Evolutionary conservation across 2,113 vertebrate species (phyloP).

Genomic region (Andinoacara biseriatus): DNA sequence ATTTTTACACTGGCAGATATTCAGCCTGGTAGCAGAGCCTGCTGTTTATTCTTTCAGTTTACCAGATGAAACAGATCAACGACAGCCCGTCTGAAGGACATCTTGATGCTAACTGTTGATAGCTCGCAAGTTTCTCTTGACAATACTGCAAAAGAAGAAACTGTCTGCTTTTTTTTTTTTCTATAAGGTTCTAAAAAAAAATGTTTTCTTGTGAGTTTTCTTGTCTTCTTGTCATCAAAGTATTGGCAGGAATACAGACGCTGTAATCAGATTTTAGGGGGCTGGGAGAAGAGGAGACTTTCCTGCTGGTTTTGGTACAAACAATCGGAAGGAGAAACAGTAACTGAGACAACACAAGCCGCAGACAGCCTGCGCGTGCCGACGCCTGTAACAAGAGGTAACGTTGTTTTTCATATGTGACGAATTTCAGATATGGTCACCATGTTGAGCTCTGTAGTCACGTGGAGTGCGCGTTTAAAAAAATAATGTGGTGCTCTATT

Average conservation of each 20-base stretch:
- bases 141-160: background rate
- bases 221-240: conserved; percentile 32
- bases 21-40: background rate
- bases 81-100: conserved; percentile 4
- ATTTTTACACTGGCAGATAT: background rate
- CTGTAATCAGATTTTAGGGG: conserved; percentile 70
- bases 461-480: background rate
- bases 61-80: background rate
- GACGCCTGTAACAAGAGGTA: background rate
- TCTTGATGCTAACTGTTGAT: background rate
- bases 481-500: background rate
- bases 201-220: conserved; percentile 41
- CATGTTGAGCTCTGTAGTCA: background rate
- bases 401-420: background rate
- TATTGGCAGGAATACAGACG: conserved; percentile 51
- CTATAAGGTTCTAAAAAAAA: conserved; percentile 32
- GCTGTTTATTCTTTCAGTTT: background rate
- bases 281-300: conserved; percentile 51
- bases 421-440: background rate
- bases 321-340: conserved; percentile 43
- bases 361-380: background rate
- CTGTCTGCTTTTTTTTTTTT: background rate
- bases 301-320: conserved; percentile 59
- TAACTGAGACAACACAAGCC: background rate
- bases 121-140: background rate